Evolutionary conservation across 2,797 vertebrate species (phyloP), one percentile per base, ranked within the genome.

Genomic region (Acipenser transmontanus): DNA sequence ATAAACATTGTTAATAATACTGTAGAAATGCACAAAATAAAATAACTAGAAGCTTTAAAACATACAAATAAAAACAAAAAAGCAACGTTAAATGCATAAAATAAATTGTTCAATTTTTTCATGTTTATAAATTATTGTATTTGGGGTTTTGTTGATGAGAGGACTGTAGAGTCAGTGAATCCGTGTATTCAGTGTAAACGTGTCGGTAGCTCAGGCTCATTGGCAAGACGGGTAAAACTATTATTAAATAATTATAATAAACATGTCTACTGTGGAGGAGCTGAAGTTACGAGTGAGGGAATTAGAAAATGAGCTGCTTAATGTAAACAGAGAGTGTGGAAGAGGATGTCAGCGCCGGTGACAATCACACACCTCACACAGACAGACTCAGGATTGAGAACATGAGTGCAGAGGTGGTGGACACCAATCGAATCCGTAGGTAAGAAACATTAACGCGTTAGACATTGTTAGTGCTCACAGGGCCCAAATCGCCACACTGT

Each of bases 341-440:
- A 71, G 82, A 81, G 14, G 80, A 85, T 72, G 80, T 34, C 34
- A 34, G 34, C 34, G 34, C 65, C 70, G 79, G 82, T 13, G 62
- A 60, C 10, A 70, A 20, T 11, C 65, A 65, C 52, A 63, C 66
- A 1, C 66, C 71, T 0, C 68, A 80, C 51, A 54, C 51, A 8
- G 59, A 63, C 66, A 87, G 95, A 81, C 73, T 83, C 6, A 94
- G 87, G 78, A 96, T 98, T 47, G 85, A 88, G 49, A 78, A 77
- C 68, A 98, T 99, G 97, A 99, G 96, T 77, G 62, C 93, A 0
- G 97, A 99, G 73, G 97, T 98, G 66, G 91, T 94, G 70, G 96
- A 98, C 76, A 34, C 34, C 34, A 34, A 1, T 94, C 94, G 4
- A 99, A 99, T 66, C 97, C 97, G 0, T 99, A 98, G 97, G 96